phyloP scores from a whole-genome alignment of 2,888 invertebrate genomes.

The Ochlodes sylvanus region DNA sequence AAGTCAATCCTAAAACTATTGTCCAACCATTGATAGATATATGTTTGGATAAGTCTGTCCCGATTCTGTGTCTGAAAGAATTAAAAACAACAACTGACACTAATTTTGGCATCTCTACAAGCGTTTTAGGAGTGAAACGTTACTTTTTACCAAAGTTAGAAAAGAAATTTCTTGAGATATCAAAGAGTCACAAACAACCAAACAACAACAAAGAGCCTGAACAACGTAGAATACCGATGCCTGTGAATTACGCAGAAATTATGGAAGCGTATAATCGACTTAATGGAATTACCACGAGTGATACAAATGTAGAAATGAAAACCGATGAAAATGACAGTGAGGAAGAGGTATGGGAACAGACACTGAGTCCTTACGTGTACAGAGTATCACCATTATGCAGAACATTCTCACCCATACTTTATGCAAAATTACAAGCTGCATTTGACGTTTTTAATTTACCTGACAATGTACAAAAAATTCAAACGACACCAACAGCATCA shows the following conservation, averaged over 20 bases:
- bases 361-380: constrained; percentile 60
- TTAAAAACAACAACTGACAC: constrained; percentile 57
- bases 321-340: constrained; percentile 29
- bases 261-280: too few species aligned
- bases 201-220: neutral
- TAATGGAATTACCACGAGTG: neutral
- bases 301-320: constrained; percentile 28
- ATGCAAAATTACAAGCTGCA: constrained; percentile 55
- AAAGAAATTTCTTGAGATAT: constrained; percentile 53
- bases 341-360: constrained; percentile 36
- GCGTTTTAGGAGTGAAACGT: constrained; percentile 69
- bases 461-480: constrained; percentile 42
- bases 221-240: too few species aligned
- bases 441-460: constrained; percentile 69
- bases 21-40: constrained; percentile 70
- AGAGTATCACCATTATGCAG: constrained; percentile 66
- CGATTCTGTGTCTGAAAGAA: constrained; percentile 67
- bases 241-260: too few species aligned
- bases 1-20: constrained; percentile 69
- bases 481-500: constrained; percentile 40
- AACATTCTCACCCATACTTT: constrained; percentile 62
- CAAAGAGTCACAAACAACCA: constrained; percentile 48
- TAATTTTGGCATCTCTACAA: constrained; percentile 73
- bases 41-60: constrained; percentile 59
- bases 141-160: constrained; percentile 53